A percentile compares a stretch with the other conserved stretches of the same genome.
Evolutionary conservation across 2,113 vertebrate species (phyloP).

Genomic region (Oreochromis spilurus): DNA sequence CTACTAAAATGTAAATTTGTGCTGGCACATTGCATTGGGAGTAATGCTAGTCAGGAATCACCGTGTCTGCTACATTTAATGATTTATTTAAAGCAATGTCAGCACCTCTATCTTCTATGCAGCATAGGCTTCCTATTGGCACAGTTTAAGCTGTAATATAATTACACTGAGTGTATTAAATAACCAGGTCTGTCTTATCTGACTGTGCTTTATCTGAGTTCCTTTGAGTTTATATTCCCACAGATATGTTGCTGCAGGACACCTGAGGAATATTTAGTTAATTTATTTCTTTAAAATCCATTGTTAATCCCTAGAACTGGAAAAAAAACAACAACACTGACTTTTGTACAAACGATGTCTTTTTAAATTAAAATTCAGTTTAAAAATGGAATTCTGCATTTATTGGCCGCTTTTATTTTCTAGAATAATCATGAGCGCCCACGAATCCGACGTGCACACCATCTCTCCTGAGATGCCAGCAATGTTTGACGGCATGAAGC

Average conservation of each 20-base stretch:
- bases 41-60: background rate
- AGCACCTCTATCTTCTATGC: background rate
- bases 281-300: background rate
- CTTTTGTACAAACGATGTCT: background rate
- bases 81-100: background rate
- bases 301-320: background rate
- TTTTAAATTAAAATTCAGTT: background rate
- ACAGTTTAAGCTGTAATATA: background rate
- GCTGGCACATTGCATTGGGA: background rate
- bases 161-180: constrained; percentile 20
- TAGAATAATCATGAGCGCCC: constrained; percentile 67
- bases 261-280: constrained; percentile 8
- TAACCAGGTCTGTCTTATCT: background rate
- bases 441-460: constrained; percentile 66
- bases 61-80: background rate
- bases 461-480: constrained; percentile 89
- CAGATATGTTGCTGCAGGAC: constrained; percentile 12
- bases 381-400: background rate
- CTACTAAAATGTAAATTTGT: background rate
- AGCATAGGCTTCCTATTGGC: background rate
- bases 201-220: background rate
- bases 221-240: background rate
- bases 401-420: background rate
- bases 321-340: fast-evolving
- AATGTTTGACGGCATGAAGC: constrained; percentile 94